These are phyloP conservation scores for Coptotermes formosanus DNA, from an alignment of 1,140 invertebrate genomes.

Conservation along the genomic window DNA sequence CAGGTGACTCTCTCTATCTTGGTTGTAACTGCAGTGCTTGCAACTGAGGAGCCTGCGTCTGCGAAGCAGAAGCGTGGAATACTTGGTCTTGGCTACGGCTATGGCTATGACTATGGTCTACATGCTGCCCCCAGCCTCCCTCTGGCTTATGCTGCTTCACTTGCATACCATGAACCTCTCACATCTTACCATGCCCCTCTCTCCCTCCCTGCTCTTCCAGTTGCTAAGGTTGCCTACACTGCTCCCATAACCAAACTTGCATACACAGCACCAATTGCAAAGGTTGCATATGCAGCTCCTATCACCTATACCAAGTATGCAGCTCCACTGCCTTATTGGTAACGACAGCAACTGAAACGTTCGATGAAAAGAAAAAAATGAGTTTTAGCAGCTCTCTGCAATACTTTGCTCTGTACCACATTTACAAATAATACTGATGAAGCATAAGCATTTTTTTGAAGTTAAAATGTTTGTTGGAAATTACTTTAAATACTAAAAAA, in stretches of 20 bases:
- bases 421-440: too few species aligned
- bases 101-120: neutral
- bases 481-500: too few species aligned
- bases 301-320: neutral
- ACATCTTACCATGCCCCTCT: neutral
- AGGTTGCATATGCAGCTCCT: neutral
- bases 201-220: neutral
- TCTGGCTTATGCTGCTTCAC: neutral
- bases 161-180: neutral
- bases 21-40: neutral
- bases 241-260: conserved; percentile 1
- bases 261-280: neutral
- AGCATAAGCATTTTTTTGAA: too few species aligned
- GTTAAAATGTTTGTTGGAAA: too few species aligned
- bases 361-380: neutral
- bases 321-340: neutral
- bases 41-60: neutral
- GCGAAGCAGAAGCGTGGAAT: neutral
- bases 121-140: neutral
- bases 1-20: neutral
- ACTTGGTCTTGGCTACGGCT: neutral
- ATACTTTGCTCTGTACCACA: neutral
- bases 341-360: neutral
- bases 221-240: neutral
- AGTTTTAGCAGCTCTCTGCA: neutral